Base-by-base conservation (phyloP, 2,113 vertebrate species). In the Mohoua ochrocephala region DNA sequence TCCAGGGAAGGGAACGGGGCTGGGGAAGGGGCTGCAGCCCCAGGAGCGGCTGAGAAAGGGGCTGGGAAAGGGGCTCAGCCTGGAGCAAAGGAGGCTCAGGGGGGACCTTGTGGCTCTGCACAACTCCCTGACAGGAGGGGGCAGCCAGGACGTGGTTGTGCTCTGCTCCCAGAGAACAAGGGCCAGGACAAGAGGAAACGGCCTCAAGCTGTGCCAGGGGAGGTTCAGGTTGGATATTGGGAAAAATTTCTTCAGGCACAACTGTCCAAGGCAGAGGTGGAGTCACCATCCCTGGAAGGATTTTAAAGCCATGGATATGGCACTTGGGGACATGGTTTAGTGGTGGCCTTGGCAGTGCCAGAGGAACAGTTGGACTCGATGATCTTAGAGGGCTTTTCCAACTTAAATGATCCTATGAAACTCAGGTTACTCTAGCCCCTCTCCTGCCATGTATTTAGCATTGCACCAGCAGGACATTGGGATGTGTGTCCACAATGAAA, bases 141-240 rank as follows among this genome's bases (percentile, higher is more conserved):
- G 0, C 33, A 63, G 27, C 39, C 3, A 1, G 49, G 8, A 3
- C 6, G 5, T n/a, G 19, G 11, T 39, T 0, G 0, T 4, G 23
- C 23, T 56, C 59, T 65, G n/a, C 20, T 75, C 1, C 24, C 10
- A 5, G n/a, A 19, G 5, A n/a, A 23, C 42, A 49, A 49, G 35
- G 39, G 30, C 1, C 13, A 30, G 41, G 20, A 53, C 5, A 13
- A 24, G 47, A 61, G 39, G 23, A 10, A 69, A 60, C 0, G 2
- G 54, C 63, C 6, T 61, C 64, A 61, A 6, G 15, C 16, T 47
- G 47, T 0, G 1, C 13, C 23, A 39, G 12, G 26, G 20, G 16
- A 56, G 19, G 14, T 22, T 49, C 7, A 49, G 31, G 5, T 10
- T 22, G 35, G 42, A 56, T 63, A 56, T 2, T 49, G 22, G 26